phyloP scores from a whole-genome alignment of 2,888 invertebrate species.

The Drosophila diplacantha region DNA sequence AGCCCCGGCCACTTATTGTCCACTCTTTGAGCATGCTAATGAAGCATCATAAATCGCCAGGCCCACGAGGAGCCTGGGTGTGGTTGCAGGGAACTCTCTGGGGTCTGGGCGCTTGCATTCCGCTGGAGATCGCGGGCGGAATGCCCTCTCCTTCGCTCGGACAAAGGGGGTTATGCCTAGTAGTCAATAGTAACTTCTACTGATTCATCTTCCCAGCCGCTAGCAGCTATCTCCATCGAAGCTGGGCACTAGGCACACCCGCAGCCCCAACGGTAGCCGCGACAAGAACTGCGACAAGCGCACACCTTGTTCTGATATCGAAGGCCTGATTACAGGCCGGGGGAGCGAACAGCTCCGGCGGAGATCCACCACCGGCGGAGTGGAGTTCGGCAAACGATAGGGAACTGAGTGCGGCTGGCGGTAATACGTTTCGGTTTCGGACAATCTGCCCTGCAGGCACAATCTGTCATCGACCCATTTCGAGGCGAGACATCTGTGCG shows the following conservation, averaged over 20 bases:
- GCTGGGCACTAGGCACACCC: background rate
- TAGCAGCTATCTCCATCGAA: too few relatives aligned
- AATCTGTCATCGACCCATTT: conserved; percentile 38
- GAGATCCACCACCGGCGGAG: conserved; percentile 1
- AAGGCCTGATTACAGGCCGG: conserved; percentile 20
- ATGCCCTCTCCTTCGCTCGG: background rate
- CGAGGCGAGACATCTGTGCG: conserved; percentile 17
- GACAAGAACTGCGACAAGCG: conserved; percentile 26
- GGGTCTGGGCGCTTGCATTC: background rate
- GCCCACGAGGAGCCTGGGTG: conserved; percentile 24
- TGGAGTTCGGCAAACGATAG: conserved; percentile 31
- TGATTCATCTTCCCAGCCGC: too few relatives aligned
- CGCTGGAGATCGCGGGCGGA: background rate
- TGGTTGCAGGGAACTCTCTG: conserved; percentile 11
- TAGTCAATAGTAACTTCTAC: background rate
- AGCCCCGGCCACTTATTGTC: conserved; percentile 45
- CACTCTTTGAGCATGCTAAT: conserved; percentile 73
- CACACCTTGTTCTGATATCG: conserved; percentile 35
- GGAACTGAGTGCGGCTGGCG: background rate
- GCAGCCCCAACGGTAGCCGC: conserved; percentile 18
- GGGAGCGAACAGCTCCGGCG: background rate
- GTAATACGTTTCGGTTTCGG: conserved; percentile 10
- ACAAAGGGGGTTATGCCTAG: too few relatives aligned
- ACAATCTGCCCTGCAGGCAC: conserved; percentile 16
- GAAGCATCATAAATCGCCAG: conserved; percentile 71